Conservation (phyloP, 1,140 invertebrate species). For the Euura lappo region DNA sequence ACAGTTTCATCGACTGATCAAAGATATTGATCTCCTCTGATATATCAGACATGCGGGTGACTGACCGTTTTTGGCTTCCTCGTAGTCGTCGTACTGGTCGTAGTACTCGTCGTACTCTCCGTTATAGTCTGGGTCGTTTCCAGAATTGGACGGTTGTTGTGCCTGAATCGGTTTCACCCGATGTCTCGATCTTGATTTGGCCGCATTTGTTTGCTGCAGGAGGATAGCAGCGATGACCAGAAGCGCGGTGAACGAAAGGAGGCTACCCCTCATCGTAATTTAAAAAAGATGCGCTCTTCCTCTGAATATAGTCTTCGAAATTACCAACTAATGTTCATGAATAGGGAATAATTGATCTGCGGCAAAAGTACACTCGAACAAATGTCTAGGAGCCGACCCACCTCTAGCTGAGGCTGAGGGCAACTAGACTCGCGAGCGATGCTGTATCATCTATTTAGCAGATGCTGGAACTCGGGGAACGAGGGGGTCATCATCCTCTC, state of each 20-base stretch:
- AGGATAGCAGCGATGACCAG: conserved; percentile 21
- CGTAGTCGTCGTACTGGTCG: conserved; percentile 46
- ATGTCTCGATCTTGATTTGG: conserved; percentile 32
- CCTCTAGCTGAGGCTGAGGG: conserved; percentile 40
- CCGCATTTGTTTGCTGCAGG: conserved; percentile 22
- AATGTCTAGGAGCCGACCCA: conserved; percentile 33
- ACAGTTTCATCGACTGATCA: no score
- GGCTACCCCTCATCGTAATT: conserved; percentile 27
- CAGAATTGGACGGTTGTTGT: conserved; percentile 26
- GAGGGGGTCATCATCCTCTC: conserved; percentile 46
- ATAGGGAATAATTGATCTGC: no score
- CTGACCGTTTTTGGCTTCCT: conserved; percentile 26
- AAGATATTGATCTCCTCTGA: no score
- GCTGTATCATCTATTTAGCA: conserved; percentile 47
- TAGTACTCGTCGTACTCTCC: conserved; percentile 39
- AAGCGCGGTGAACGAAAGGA: conserved; percentile 22
- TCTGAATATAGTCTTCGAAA: no score
- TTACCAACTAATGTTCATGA: no score
- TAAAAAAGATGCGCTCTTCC: conserved; percentile 11
- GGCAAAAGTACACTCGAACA: background rate
- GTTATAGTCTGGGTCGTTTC: conserved; percentile 6
- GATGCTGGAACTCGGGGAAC: conserved; percentile 32
- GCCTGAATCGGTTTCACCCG: conserved; percentile 29
- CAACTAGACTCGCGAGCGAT: conserved; percentile 42
- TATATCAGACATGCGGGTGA: background rate